Base-by-base conservation (phyloP, 2,888 invertebrate genomes). In the Polyploca ridens region DNA sequence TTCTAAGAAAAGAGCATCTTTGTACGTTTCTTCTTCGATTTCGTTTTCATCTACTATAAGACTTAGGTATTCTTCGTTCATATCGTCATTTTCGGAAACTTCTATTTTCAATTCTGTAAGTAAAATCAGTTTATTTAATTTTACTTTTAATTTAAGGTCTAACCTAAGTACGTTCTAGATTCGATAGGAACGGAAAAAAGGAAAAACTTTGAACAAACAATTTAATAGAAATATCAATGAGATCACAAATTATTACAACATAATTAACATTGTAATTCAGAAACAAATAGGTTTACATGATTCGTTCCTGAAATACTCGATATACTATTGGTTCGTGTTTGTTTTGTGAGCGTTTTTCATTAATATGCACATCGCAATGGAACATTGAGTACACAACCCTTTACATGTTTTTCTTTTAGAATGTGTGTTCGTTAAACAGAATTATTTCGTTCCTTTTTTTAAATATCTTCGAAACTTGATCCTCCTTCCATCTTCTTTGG, bases 311-410 rank as follows among this genome's bases (percentile, higher is more conserved):
- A 64, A 89, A 86, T 57, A 88, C 78, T n/a, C 84, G 77, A 72
- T 89, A 90, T 4, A 91, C 70, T 57, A 87, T 83, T 5, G 91
- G 90, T 46, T 90, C 88, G 61, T 91, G 91, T 2, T 84, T 89
- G 27, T 27, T 27, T 27, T 27, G 71, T 91, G 90, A 16, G 74
- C 72, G 62, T 89, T 87, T 2, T 77, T 82, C 64, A 85, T 83
- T n/a, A 78, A 89, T 79, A 67, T 84, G 90, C 0, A 89, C 90
- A 49, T 84, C 81, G 65, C 90, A 90, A 70, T 89, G 41, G 80
- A 83, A 90, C 90, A 91, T 72, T 84, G 81, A 3, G 89, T 83
- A 27, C 27, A 0, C 82, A 83, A 46, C 82, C 84, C 35, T 82
- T 84, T 5, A 83, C 79, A 64, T 79, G 78, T 13, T 79, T 74